These are phyloP conservation scores for Vidua chalybeata DNA, from an alignment of 2,113 vertebrate species.

Conservation along the genomic window DNA sequence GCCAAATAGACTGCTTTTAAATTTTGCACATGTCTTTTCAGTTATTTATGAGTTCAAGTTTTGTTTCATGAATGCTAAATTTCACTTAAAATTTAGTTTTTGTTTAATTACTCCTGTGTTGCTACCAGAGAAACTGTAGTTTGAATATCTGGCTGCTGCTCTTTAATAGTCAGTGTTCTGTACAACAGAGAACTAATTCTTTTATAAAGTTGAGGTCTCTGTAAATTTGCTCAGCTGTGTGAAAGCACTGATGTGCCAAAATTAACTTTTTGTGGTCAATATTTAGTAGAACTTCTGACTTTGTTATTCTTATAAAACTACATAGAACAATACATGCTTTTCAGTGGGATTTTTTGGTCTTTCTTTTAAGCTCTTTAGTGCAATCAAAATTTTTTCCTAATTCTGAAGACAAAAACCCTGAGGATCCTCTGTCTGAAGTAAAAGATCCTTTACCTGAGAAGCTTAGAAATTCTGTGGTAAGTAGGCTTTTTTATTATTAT, in stretches of 20 bases:
- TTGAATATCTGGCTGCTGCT: neutral
- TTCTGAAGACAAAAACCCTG: conserved; percentile 94
- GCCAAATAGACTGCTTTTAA: neutral
- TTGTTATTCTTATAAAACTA: neutral
- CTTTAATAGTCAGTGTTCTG: neutral
- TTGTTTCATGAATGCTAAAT: neutral
- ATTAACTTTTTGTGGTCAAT: neutral
- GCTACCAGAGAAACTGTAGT: neutral
- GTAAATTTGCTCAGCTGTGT: neutral
- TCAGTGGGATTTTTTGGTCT: conserved; percentile 2
- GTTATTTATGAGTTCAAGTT: neutral
- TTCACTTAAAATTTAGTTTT: neutral
- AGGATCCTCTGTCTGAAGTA: conserved; percentile 94
- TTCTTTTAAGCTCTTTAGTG: conserved; percentile 85
- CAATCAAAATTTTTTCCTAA: conserved; percentile 94
- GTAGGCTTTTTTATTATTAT: conserved; percentile 30
- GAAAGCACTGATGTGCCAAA: neutral
- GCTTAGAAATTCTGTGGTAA: conserved; percentile 94
- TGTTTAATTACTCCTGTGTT: neutral
- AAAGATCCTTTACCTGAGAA: conserved; percentile 97
- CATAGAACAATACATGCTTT: neutral
- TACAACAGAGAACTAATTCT: neutral
- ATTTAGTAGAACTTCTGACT: neutral
- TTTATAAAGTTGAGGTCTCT: neutral
- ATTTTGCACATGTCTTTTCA: neutral